These are phyloP conservation scores for Drosophila formosana DNA, from an alignment of 2,888 invertebrate species.

Conservation along the genomic window DNA sequence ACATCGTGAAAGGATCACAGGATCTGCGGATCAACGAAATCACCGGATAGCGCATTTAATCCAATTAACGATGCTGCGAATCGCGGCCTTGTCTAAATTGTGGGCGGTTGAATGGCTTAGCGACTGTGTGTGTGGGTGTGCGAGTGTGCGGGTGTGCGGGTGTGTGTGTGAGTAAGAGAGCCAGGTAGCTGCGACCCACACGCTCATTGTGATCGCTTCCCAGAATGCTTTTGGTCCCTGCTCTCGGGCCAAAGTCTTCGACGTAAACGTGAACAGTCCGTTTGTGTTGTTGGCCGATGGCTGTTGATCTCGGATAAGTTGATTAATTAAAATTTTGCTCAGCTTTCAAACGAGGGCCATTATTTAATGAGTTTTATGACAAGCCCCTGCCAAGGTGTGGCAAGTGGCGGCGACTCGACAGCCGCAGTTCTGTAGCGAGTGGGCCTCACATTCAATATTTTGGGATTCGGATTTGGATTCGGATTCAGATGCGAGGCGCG, in stretches of 20 bases:
- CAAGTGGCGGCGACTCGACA: slow-evolving; percentile 44
- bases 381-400: slow-evolving; percentile 67
- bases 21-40: slow-evolving; percentile 41
- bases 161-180: slow-evolving; percentile 10
- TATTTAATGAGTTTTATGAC: slow-evolving; percentile 79
- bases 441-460: slow-evolving; percentile 22
- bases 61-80: slow-evolving; percentile 70
- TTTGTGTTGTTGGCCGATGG: neutral
- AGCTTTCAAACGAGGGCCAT: slow-evolving; percentile 73
- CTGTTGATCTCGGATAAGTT: slow-evolving; percentile 62
- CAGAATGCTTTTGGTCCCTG: slow-evolving; percentile 43
- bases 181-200: slow-evolving; percentile 30
- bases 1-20: slow-evolving; percentile 37
- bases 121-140: slow-evolving; percentile 4
- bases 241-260: slow-evolving; percentile 9
- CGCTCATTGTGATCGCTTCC: slow-evolving; percentile 51
- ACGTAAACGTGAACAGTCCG: too few species aligned
- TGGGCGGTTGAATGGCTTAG: slow-evolving; percentile 75
- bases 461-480: slow-evolving; percentile 40
- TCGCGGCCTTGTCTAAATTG: slow-evolving; percentile 61
- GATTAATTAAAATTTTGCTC: slow-evolving; percentile 80
- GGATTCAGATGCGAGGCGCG: slow-evolving; percentile 71
- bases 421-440: slow-evolving; percentile 17
- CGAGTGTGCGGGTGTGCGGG: neutral
- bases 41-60: slow-evolving; percentile 73